Conservation (phyloP, 1,140 invertebrate genomes). For the Berghia stephanieae region DNA sequence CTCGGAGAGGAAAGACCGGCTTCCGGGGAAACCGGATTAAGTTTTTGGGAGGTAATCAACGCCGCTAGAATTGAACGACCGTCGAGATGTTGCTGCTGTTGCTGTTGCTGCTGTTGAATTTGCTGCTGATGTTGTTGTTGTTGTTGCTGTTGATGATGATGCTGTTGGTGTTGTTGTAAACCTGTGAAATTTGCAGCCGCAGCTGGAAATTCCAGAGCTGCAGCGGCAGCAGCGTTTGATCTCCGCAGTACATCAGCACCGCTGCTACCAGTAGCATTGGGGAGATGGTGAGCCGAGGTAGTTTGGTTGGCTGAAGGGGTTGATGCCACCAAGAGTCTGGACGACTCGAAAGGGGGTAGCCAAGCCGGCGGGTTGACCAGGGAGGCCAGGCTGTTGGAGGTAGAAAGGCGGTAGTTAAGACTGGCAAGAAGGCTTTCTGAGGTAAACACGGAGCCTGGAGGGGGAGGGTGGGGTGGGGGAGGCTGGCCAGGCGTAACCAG, state of each 20-base stretch:
- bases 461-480: not conserved
- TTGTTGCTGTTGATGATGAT: not conserved
- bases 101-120: constrained; percentile 25
- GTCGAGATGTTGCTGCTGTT: constrained; percentile 17
- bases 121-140: too few relatives aligned
- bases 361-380: not conserved
- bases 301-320: not conserved
- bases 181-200: constrained; percentile 10
- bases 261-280: too few relatives aligned
- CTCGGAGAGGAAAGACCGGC: not conserved
- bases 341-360: constrained; percentile 2
- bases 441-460: not conserved
- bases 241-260: too few relatives aligned
- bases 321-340: not conserved
- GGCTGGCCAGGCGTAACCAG: not conserved
- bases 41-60: constrained; percentile 2
- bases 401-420: constrained; percentile 16
- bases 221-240: too few relatives aligned
- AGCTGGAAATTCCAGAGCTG: constrained; percentile 8
- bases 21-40: not conserved
- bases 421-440: not conserved
- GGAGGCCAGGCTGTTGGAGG: constrained; percentile 28
- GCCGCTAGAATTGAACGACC: constrained; percentile 13
- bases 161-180: not conserved
- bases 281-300: not conserved